Evolutionary conservation across 2,888 invertebrate genomes (phyloP), one percentile per base, ranked within the genome.

Genomic region (Oscheius myriophilus): DNA sequence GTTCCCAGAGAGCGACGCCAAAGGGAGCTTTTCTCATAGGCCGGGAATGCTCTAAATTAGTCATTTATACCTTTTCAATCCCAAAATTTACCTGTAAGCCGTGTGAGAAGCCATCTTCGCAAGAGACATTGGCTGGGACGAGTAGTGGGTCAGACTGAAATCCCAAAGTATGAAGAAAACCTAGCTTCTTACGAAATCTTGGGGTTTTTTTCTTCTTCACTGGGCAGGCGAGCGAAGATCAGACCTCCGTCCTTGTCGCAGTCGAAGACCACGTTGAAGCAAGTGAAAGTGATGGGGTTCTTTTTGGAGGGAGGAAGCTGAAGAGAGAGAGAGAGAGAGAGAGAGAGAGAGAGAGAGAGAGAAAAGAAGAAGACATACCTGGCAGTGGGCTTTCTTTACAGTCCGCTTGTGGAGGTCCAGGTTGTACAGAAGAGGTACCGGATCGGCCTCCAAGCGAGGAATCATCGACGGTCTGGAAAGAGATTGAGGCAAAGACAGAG

Each of bases 201-300:
- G 33, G 33, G 33, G 9, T 33, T 9, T 3, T 3, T 18, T 46
- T 46, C 46, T 18, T 46, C 46, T 18, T 46, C 46, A 4, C 4
- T 4, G n/a, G 46, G 6, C 46, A 46, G 3, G 16, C 18, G 2
- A 11, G 46, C 2, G 46, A 18, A 46, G 46, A 46, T 12, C 3
- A 46, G 46, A 46, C 46, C 46, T 18, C 46, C 46, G 18, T 46
- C 18, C 46, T 46, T 16, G 46, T 46, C 46, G 18, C 46, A 46
- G 12, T 46, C 46, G n/a, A 46, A 18, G 46, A 12, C 16, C 4
- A 46, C 46, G 46, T 46, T 46, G 4, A 18, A 18, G 18, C 12
- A 46, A 4, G 46, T 7, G 46, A 46, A 46, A 4, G 46, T 7
- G 46, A 46, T 11, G 16, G 4, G 18, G 46, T 16, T 4, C 11